Evolutionary conservation across 53 echinoderm and acorn worm species (phyloP).

Genomic region (Crossaster papposus): DNA sequence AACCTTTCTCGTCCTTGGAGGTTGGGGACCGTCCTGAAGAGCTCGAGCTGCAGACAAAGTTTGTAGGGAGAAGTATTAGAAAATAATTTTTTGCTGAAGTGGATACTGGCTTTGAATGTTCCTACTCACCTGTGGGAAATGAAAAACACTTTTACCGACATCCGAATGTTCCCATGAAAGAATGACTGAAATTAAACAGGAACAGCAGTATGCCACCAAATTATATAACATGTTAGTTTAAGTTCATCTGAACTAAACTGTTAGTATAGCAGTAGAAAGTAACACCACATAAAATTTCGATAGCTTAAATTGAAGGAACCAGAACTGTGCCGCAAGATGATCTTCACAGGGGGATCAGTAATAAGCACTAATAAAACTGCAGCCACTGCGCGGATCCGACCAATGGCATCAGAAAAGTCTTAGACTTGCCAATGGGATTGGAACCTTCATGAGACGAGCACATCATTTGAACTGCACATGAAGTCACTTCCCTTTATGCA

Average conservation of each 20-base stretch:
- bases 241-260: background rate
- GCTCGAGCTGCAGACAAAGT: conserved; percentile 64
- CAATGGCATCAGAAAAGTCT: background rate
- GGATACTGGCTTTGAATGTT: background rate
- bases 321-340: background rate
- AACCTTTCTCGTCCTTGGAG: conserved; percentile 64
- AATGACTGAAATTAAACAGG: background rate
- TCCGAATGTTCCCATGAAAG: background rate
- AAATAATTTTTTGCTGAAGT: background rate
- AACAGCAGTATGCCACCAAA: background rate
- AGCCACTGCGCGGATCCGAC: background rate
- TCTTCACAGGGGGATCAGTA: background rate
- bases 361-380: background rate
- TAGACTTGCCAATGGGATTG: background rate
- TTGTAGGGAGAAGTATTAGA: conserved; percentile 23
- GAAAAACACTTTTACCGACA: background rate
- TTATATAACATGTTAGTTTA: background rate
- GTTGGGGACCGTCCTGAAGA: conserved; percentile 58
- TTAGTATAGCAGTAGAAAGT: background rate
- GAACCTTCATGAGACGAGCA: conserved; percentile 5
- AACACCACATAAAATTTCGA: background rate
- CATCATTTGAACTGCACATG: conserved; percentile 15
- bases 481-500: background rate
- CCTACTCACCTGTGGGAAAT: conserved; percentile 15
- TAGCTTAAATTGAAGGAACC: background rate